phyloP scores from a whole-genome alignment of 92 coral and sea anemone genomes.

The Palythoa grandiflora region DNA sequence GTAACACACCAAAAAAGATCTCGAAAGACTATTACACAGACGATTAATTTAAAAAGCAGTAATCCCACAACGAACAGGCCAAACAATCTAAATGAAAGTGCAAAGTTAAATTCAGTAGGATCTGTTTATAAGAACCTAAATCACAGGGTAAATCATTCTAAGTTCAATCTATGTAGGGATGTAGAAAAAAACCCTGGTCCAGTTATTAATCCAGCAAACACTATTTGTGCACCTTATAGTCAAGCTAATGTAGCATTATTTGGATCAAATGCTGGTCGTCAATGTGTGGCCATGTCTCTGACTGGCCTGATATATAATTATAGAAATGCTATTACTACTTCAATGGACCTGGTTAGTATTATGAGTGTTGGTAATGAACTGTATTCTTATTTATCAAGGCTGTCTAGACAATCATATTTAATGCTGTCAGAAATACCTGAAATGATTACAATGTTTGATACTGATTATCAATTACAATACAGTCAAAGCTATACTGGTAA shows the following conservation, averaged over 20 bases:
- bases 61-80: slow-evolving; percentile 36
- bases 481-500: slow-evolving; percentile 57
- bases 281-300: slow-evolving; percentile 70
- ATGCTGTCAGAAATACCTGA: slow-evolving; percentile 56
- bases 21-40: slow-evolving; percentile 36
- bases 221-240: slow-evolving; percentile 66
- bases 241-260: slow-evolving; percentile 64
- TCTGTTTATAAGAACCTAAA: slow-evolving; percentile 49
- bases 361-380: slow-evolving; percentile 67
- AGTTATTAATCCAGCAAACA: slow-evolving; percentile 55
- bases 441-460: slow-evolving; percentile 38
- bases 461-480: slow-evolving; percentile 40
- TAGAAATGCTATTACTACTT: slow-evolving; percentile 44
- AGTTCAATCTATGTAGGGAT: slow-evolving; percentile 49
- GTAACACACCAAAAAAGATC: slow-evolving; percentile 34
- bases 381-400: slow-evolving; percentile 51
- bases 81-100: slow-evolving; percentile 31
- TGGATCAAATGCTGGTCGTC: slow-evolving; percentile 69
- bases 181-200: slow-evolving; percentile 52
- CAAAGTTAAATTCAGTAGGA: slow-evolving; percentile 38
- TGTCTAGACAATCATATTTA: slow-evolving; percentile 47
- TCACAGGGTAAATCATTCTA: slow-evolving; percentile 44
- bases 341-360: slow-evolving; percentile 46
- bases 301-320: slow-evolving; percentile 52
- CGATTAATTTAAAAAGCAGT: slow-evolving; percentile 31